Percentiles rank a stretch among this genome's conserved stretches.
Evolutionary conservation across 2,797 vertebrate species (phyloP).

Genomic region (Protonibea diacanthus): DNA sequence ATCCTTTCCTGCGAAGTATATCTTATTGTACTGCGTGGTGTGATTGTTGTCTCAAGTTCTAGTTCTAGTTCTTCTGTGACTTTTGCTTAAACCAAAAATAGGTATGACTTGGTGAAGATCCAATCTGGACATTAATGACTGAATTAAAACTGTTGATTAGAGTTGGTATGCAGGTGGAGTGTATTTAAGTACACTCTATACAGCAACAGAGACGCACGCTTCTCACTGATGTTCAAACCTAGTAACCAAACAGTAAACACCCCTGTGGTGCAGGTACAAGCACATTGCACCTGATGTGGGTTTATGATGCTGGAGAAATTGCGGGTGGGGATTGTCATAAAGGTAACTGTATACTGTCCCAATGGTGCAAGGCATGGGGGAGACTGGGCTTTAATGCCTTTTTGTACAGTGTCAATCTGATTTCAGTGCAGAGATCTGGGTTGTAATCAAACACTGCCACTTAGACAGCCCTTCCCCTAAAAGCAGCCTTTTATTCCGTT

Average conservation of each 20-base stretch:
- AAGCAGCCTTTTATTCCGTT: conserved; percentile 81
- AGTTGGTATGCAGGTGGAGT: conserved; percentile 9
- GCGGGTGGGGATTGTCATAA: conserved; percentile 62
- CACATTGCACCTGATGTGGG: conserved; percentile 59
- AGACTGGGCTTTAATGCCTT: conserved; percentile 71
- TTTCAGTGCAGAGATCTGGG: conserved; percentile 79
- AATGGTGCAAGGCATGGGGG: conserved; percentile 70
- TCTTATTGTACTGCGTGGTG: background rate
- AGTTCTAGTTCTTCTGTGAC: background rate
- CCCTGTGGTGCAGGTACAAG: conserved; percentile 37
- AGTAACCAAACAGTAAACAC: conserved; percentile 37
- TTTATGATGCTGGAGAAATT: conserved; percentile 55
- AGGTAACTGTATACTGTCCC: conserved; percentile 72
- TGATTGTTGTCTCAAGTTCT: conserved; percentile 7
- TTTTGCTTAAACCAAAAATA: background rate
- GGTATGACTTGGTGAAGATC: background rate
- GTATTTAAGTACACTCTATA: background rate
- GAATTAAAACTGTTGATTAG: conserved; percentile 7
- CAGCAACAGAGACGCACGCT: conserved; percentile 5
- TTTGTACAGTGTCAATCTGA: conserved; percentile 80
- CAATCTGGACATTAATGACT: background rate
- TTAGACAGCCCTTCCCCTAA: conserved; percentile 79
- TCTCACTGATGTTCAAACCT: conserved; percentile 7
- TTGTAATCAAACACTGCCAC: conserved; percentile 87
- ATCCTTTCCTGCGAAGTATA: background rate